Base-by-base conservation (phyloP, 53 echinoderm and acorn worm genomes). In the Glandiceps talaboti region DNA sequence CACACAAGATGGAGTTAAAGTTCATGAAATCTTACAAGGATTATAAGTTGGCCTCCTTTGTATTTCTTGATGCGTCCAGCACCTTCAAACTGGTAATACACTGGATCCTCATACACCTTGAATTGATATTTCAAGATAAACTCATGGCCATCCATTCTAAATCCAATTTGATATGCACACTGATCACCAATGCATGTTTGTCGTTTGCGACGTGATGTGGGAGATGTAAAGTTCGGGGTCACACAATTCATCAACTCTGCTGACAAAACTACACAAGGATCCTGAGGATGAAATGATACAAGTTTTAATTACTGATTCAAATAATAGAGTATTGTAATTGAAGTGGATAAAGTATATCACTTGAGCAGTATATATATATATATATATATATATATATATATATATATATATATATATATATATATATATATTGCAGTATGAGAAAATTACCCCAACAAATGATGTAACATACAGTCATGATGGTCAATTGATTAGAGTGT, bases 41-140 rank as follows among this genome's bases (percentile, higher is more conserved):
- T 74, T 82, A 77, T n/a, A 73, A 73, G 1, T 14, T 33, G 25
- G 81, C 76, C 28, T 76, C 72, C 29, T 80, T 80, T 31, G 81
- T 27, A 0, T 77, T 73, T 29, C 81, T 86, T n/a, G 32, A 32
- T 27, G 31, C 1, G n/a, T 6, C 26, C 28, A 31, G 30, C 31
- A 6, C 25, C 28, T n/a, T 78, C 32, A 32, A 78, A 78, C 79
- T 27, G 14, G 27, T 73, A 79, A 76, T 93, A 93, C 26, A 1
- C n/a, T 10, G 93, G 93, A 81, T 93, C 80, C 27, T 81, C 83
- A 75, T 79, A 83, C 33, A 86, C 81, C 27, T 78, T 82, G 76
- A 93, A 77, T 0, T 80, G 27, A 6, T 80, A 80, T 1, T 1
- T 1, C 73, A n/a, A 26, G 78, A 45, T 20, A 12, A 20, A 12